Evolutionary conservation across 2,797 vertebrate genomes (phyloP).

Genomic region (Alca torda): DNA sequence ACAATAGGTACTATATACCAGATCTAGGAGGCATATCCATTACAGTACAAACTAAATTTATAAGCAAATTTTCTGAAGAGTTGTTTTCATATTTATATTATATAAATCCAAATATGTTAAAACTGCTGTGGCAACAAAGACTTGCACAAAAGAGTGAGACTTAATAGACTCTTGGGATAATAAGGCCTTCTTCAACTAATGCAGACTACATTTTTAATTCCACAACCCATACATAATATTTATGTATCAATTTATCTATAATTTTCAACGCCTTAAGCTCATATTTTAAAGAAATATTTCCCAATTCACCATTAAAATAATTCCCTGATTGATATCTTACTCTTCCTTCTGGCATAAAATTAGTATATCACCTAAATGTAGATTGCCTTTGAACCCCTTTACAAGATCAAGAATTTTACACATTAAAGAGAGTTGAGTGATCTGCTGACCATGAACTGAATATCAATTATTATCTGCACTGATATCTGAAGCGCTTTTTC

Average conservation of each 20-base stretch:
- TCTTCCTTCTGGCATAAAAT: background rate
- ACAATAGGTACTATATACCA: background rate
- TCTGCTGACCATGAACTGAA: background rate
- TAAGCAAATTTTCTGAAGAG: background rate
- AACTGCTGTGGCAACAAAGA: background rate
- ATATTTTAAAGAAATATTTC: background rate
- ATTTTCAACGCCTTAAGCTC: background rate
- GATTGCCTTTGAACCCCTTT: background rate
- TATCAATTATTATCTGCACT: background rate
- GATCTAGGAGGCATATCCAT: background rate
- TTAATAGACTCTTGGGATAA: background rate
- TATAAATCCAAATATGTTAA: background rate
- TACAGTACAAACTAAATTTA: background rate
- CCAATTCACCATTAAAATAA: background rate
- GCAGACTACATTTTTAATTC: background rate
- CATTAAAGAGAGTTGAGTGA: background rate
- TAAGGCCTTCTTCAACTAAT: background rate
- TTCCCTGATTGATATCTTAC: background rate
- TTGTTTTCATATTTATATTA: background rate
- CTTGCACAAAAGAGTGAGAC: background rate
- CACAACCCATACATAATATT: background rate
- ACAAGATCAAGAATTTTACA: background rate
- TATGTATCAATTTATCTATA: background rate
- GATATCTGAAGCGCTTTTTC: background rate
- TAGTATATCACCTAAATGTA: background rate